phyloP scores from a whole-genome alignment of 2,113 vertebrate genomes.

The Crotalus tigris region DNA sequence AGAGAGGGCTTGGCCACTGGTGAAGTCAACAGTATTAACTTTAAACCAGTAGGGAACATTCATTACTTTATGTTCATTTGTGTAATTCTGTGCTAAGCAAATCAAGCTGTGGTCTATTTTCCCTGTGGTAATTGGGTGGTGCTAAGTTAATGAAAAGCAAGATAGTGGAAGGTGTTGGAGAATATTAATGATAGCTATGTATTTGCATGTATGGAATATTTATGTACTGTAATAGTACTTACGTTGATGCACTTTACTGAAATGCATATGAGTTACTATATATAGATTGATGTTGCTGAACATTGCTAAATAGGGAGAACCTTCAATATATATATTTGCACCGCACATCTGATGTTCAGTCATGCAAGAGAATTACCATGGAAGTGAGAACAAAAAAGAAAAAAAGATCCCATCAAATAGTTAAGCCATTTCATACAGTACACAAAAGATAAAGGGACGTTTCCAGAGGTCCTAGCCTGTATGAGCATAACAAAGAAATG shows the following conservation, averaged over 20 bases:
- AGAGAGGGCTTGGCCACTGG: conserved; percentile 15
- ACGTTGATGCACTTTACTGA: not conserved
- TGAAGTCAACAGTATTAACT: conserved; percentile 28
- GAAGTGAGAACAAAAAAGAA: not conserved
- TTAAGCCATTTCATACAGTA: not conserved
- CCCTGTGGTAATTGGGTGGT: conserved; percentile 29
- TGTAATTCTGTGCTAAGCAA: conserved; percentile 36
- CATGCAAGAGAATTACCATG: not conserved
- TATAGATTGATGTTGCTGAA: not conserved
- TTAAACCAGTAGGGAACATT: conserved; percentile 23
- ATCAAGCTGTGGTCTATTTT: conserved; percentile 39
- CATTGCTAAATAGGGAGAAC: not conserved
- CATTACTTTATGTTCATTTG: conserved; percentile 31
- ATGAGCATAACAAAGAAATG: not conserved
- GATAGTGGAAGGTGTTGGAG: conserved; percentile 13
- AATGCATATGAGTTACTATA: conserved; percentile 10
- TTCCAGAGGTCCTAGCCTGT: not conserved
- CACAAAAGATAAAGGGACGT: not conserved
- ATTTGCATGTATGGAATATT: conserved; percentile 43
- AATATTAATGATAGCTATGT: conserved; percentile 24
- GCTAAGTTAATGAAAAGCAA: conserved; percentile 45
- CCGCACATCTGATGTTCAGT: not conserved
- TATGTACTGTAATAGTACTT: conserved; percentile 24
- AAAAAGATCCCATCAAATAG: not conserved
- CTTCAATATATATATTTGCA: not conserved